Conservation (phyloP, 2,113 vertebrate species). For the Ramphastos sulfuratus region DNA sequence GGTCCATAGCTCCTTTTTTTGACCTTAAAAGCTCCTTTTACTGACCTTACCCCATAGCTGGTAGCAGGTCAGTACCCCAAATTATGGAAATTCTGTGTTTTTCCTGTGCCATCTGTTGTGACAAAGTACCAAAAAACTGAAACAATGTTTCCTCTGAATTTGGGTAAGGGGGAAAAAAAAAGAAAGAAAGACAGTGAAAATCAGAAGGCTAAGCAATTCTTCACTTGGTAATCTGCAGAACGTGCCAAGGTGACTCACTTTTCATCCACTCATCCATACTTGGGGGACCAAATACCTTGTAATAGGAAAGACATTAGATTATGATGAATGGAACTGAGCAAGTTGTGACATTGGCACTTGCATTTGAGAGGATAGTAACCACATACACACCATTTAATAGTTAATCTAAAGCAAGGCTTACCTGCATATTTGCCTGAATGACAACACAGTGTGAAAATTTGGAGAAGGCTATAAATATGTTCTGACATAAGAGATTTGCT, state of each 20-base stretch:
- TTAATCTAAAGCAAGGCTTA: neutral
- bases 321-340: neutral
- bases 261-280: neutral
- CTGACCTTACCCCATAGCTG: neutral
- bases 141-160: neutral
- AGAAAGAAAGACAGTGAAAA: neutral
- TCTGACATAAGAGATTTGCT: neutral
- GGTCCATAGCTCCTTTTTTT: neutral
- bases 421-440: neutral
- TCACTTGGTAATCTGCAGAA: neutral
- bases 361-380: neutral
- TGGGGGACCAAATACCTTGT: neutral
- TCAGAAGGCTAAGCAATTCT: neutral
- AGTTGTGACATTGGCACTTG: neutral
- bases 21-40: neutral
- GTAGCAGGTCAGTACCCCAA: neutral
- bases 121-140: neutral
- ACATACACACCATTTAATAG: neutral
- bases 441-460: neutral
- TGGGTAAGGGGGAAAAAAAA: neutral
- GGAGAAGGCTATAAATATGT: neutral
- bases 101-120: neutral
- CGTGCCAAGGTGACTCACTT: neutral
- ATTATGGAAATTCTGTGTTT: neutral
- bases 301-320: neutral